Conservation (phyloP, 2,113 vertebrate species). For the Phylloscopus trochilus region DNA sequence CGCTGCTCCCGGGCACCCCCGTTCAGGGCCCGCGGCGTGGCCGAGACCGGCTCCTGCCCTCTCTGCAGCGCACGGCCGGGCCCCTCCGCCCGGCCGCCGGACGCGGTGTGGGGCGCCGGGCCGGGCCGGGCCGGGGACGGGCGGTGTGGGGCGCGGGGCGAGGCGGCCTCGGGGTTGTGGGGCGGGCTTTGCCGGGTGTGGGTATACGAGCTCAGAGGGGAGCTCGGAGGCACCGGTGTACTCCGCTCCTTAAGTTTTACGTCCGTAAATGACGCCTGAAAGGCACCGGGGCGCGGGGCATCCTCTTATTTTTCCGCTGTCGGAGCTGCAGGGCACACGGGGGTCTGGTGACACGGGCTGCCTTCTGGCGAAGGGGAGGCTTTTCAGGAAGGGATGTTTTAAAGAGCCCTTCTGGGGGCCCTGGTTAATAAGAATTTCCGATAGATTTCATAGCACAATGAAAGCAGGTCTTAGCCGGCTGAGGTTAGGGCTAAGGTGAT, state of each 20-base stretch:
- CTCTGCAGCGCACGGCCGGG: background rate
- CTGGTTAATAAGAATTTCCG: background rate
- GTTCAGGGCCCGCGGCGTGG: background rate
- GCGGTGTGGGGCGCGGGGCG: background rate
- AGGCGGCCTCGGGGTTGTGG: background rate
- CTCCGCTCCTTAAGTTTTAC: background rate
- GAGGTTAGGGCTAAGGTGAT: background rate
- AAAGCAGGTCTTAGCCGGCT: background rate
- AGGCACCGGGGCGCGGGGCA: background rate
- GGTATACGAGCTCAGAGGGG: background rate
- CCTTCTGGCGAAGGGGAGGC: background rate
- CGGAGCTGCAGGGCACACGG: background rate
- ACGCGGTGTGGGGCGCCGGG: background rate
- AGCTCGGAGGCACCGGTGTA: fast-evolving
- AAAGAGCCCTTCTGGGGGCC: background rate
- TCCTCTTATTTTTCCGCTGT: background rate
- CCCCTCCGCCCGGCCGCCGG: background rate
- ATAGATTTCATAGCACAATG: background rate
- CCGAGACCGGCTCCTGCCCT: background rate
- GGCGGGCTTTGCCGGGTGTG: background rate
- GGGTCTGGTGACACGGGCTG: background rate
- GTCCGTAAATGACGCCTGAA: background rate
- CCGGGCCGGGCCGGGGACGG: background rate
- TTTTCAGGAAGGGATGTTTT: background rate
- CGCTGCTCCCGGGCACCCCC: background rate